Evolutionary conservation across 53 echinoderm and acorn worm genomes (phyloP).

Genomic region (Antedon mediterranea): DNA sequence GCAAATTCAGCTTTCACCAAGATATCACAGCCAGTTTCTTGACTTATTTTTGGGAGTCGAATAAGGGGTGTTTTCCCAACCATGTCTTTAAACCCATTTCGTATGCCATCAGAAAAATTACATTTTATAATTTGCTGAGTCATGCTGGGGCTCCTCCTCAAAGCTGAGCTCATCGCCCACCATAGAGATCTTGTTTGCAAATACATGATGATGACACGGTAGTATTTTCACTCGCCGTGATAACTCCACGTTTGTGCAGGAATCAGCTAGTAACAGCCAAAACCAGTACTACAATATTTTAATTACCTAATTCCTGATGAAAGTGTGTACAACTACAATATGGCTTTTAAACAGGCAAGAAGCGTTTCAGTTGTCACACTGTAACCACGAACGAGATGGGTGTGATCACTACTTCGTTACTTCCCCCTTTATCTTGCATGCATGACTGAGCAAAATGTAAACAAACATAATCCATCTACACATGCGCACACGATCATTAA

Average conservation of each 20-base stretch:
- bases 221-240: too few relatives aligned
- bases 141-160: neutral
- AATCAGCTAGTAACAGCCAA: too few relatives aligned
- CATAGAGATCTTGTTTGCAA: neutral
- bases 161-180: neutral
- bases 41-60: slow-evolving; percentile 57
- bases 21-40: slow-evolving; percentile 84
- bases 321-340: too few relatives aligned
- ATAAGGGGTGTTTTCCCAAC: slow-evolving; percentile 91
- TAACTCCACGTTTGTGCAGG: too few relatives aligned
- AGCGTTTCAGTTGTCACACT: too few relatives aligned
- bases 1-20: slow-evolving; percentile 84
- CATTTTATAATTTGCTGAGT: neutral
- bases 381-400: too few relatives aligned
- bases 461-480: too few relatives aligned
- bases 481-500: too few relatives aligned
- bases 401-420: too few relatives aligned
- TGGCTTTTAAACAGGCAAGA: too few relatives aligned
- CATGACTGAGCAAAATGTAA: neutral
- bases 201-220: neutral
- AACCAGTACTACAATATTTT: too few relatives aligned
- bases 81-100: slow-evolving; percentile 80
- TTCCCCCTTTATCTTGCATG: neutral
- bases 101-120: slow-evolving; percentile 43
- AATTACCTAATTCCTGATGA: too few relatives aligned